Evolutionary conservation across 2,888 invertebrate species (phyloP), one percentile per base, ranked within the genome.

Genomic region (Tenthredo notha): DNA sequence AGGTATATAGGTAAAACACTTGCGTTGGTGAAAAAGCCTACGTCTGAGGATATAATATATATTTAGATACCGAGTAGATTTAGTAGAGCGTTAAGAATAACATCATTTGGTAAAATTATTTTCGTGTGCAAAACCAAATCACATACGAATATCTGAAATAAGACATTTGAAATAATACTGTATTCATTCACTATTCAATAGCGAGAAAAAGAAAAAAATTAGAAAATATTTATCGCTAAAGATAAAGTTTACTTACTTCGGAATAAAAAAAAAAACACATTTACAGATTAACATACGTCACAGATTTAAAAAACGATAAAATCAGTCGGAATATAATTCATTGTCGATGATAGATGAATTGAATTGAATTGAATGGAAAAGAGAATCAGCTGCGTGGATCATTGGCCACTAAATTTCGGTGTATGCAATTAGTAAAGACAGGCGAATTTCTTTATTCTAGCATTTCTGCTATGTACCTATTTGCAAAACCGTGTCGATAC

Each of bases 31-130:
- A 21, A 29, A 70, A 72, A 21, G 40, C 40, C 72, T 72, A 72
- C 40, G 72, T 72, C 37, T 18, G n/a, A 18, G 58, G 21, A 7
- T 40, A 25, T 40, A 33, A 61, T 61, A 80, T 61, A 80, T 80
- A 80, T 80, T 80, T 80, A 80, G 61, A 80, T 80, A 18, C 61
- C 1, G 61, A 61, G 21, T 61, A 80, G 61, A 80, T 80, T 80
- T 61, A 80, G 58, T 61, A 80, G 61, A 80, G 78, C 78, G 61
- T 80, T 61, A 80, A 80, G 61, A 80, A 80, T 80, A 80, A 80
- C 78, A 80, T 80, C 18, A 37, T 18, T 80, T 37, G 78, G 33
- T 80, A 15, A 58, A 58, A 40, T 61, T 80, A 80, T 80, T 80
- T 80, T 80, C 78, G 78, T 80, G 78, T 61, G 58, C 78, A 80